A percentile compares a stretch with the other conserved stretches of the same genome.
These are phyloP conservation scores for Emys orbicularis DNA, from an alignment of 2,797 vertebrate species.

Conservation along the genomic window DNA sequence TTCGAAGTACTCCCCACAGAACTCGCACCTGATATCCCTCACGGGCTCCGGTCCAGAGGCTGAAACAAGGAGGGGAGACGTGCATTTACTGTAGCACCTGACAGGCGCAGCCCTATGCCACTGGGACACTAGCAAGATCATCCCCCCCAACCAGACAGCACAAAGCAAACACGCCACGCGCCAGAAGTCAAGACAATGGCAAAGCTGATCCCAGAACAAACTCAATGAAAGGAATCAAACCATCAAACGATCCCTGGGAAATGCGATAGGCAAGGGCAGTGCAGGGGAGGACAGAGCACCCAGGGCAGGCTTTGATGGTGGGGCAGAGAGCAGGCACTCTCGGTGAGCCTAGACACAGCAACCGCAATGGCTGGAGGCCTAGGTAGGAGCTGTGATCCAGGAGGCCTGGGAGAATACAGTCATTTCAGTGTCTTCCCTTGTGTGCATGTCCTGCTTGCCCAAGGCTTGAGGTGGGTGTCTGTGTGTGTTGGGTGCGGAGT, in stretches of 20 bases:
- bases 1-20: slow-evolving; percentile 93
- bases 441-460: not conserved
- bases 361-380: not conserved
- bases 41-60: slow-evolving; percentile 78
- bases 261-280: not conserved
- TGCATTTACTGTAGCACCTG: not conserved
- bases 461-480: not conserved
- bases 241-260: not conserved
- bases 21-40: slow-evolving; percentile 93
- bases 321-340: not conserved
- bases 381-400: not conserved
- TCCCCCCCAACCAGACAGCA: not conserved
- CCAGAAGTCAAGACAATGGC: not conserved
- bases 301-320: not conserved
- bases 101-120: not conserved
- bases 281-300: not conserved
- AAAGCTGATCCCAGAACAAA: not conserved
- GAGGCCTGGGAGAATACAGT: not conserved
- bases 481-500: not conserved
- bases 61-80: slow-evolving; percentile 29
- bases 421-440: not conserved
- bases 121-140: not conserved
- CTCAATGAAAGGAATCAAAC: not conserved
- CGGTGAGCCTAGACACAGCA: not conserved
- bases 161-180: not conserved